These are phyloP conservation scores for Dolichoris vasculosae DNA, from an alignment of 1,140 invertebrate species.

Conservation along the genomic window DNA sequence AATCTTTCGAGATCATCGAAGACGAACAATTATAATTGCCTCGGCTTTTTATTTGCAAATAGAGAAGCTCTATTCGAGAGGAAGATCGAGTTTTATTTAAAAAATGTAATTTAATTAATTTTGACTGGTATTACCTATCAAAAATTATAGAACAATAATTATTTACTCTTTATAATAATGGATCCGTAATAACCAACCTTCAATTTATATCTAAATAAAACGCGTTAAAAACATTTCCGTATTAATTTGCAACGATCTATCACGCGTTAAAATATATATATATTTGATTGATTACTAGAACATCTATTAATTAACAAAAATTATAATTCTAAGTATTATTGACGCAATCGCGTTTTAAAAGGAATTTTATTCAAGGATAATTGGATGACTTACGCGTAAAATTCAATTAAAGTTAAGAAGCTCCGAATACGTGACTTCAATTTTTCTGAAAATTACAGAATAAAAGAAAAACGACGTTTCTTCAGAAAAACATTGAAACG, in stretches of 20 bases:
- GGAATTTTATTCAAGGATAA: not conserved
- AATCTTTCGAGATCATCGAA: not conserved
- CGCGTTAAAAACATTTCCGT: not conserved
- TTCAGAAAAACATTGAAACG: too few species aligned
- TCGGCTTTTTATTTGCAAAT: not conserved
- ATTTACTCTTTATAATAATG: not conserved
- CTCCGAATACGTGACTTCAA: not conserved
- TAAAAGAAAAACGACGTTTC: too few species aligned
- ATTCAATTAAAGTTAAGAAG: not conserved
- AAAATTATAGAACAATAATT: not conserved
- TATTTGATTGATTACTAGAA: not conserved
- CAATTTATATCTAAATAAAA: not conserved
- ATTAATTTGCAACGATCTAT: not conserved
- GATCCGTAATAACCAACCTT: not conserved
- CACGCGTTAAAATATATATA: not conserved
- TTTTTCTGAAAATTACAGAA: too few species aligned
- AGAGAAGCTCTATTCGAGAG: not conserved
- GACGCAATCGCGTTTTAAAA: not conserved
- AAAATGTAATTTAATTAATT: slow-evolving; percentile 10
- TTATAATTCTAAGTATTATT: not conserved
- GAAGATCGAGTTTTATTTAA: not conserved
- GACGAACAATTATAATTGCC: not conserved
- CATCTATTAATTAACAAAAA: not conserved
- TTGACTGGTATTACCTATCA: not conserved
- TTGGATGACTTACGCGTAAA: not conserved